Base-by-base conservation (phyloP, 64 coral and sea anemone species). In the Stylophora pistillata region DNA sequence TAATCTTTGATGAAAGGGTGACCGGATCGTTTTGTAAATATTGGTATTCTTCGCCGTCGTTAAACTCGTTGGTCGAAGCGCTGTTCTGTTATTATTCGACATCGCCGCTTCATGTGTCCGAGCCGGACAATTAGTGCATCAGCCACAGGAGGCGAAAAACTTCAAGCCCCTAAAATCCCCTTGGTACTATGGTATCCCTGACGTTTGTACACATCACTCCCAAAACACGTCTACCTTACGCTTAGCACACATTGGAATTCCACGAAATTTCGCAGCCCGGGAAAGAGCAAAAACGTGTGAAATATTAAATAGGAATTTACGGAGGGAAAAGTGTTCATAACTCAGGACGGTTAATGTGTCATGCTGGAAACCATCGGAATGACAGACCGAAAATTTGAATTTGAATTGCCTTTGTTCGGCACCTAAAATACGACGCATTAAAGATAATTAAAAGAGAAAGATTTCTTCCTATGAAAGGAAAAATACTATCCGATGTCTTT, bases 141-240 rank as follows among this genome's bases (percentile, higher is more conserved):
- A n/a, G n/a, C n/a, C n/a, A n/a, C n/a, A n/a, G n/a, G 21, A 10
- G 47, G 27, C 25, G 75, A 55, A 9, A 77, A 77, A 77, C 56
- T 77, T 77, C 53, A 47, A 77, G 53, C 53, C 47, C 9, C 75
- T 57, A 34, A 77, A 77, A 77, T 47, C 53, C 23, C 21, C 41
- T 77, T 28, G 75, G 34, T 28, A 3, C 13, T 77, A 26, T 77
- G 53, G 56, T 28, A 77, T 55, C 41, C 18, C 9, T 5, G 52
- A 77, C 75, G 54, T 41, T 53, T 77, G 1, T 57, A 55, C 20
- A 77, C 75, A 57, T n/a, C 52, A 27, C 25, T 56, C 37, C 74
- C 74, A 76, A 76, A 76, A 77, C 75, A 77, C 13, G 75, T 77
- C 75, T 77, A 55, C 75, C 75, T 77, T 77, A n/a, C n/a, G n/a